Conservation (phyloP, 2,888 invertebrate species). For the Cybosia mesomella region DNA sequence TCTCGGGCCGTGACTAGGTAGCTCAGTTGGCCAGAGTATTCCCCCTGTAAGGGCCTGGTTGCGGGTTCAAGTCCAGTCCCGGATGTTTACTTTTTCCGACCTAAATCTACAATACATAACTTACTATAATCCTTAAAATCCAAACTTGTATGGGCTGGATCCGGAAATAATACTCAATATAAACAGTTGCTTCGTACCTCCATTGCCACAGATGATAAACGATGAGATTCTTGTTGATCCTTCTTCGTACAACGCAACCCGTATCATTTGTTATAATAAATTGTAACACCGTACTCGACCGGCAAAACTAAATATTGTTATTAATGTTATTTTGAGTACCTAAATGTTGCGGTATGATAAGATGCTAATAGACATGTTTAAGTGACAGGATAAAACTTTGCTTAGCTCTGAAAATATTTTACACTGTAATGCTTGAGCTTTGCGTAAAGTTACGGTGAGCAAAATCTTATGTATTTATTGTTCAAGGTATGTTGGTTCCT, state of each 20-base stretch:
- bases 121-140: not conserved
- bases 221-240: slow-evolving; percentile 63
- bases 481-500: not conserved
- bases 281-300: slow-evolving; percentile 56
- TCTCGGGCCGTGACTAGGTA: too few species aligned
- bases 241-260: slow-evolving; percentile 52
- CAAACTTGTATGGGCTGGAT: not conserved
- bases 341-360: slow-evolving; percentile 30
- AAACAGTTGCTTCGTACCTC: slow-evolving; percentile 38
- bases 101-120: too few species aligned
- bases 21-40: too few species aligned
- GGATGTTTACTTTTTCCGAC: too few species aligned
- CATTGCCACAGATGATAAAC: slow-evolving; percentile 61
- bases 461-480: not conserved
- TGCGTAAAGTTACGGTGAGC: not conserved
- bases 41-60: too few species aligned
- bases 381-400: slow-evolving; percentile 22
- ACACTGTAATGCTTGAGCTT: not conserved
- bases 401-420: not conserved
- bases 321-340: slow-evolving; percentile 55
- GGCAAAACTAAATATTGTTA: slow-evolving; percentile 51
- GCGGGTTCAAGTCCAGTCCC: too few species aligned
- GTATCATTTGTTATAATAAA: slow-evolving; percentile 75
- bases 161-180: slow-evolving; percentile 11
- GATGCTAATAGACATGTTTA: slow-evolving; percentile 36